These are phyloP conservation scores for Subacronicta megacephala DNA, from an alignment of 2,888 invertebrate genomes.

Conservation along the genomic window DNA sequence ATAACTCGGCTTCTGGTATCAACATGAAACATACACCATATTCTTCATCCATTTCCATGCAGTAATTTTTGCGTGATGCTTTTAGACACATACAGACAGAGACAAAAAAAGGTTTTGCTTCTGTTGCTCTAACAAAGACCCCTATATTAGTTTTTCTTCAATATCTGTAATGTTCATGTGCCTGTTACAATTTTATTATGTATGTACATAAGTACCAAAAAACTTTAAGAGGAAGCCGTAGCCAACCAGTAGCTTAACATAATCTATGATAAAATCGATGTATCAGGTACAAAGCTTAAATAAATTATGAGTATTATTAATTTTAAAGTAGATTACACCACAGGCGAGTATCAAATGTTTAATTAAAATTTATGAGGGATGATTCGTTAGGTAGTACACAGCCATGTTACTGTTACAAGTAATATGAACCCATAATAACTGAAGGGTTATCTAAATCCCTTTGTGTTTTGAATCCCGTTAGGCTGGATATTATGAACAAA, in stretches of 20 bases:
- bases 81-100: too few relatives aligned
- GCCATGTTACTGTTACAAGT: constrained; percentile 69
- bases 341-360: constrained; percentile 75
- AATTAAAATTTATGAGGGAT: constrained; percentile 82
- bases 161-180: too few relatives aligned
- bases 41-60: too few relatives aligned
- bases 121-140: too few relatives aligned
- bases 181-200: too few relatives aligned
- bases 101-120: too few relatives aligned
- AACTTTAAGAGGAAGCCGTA: constrained; percentile 10
- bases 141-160: too few relatives aligned
- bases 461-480: constrained; percentile 64
- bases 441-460: constrained; percentile 69
- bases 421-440: constrained; percentile 74
- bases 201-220: neutral
- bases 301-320: constrained; percentile 66
- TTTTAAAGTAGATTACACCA: constrained; percentile 63
- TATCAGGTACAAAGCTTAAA: constrained; percentile 42
- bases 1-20: too few relatives aligned
- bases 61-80: too few relatives aligned
- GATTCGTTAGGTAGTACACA: constrained; percentile 71
- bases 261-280: constrained; percentile 33
- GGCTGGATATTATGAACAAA: constrained; percentile 53
- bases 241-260: neutral
- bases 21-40: too few relatives aligned